These are phyloP conservation scores for Falco novaeseelandiae DNA, from an alignment of 2,797 vertebrate species.

Conservation along the genomic window DNA sequence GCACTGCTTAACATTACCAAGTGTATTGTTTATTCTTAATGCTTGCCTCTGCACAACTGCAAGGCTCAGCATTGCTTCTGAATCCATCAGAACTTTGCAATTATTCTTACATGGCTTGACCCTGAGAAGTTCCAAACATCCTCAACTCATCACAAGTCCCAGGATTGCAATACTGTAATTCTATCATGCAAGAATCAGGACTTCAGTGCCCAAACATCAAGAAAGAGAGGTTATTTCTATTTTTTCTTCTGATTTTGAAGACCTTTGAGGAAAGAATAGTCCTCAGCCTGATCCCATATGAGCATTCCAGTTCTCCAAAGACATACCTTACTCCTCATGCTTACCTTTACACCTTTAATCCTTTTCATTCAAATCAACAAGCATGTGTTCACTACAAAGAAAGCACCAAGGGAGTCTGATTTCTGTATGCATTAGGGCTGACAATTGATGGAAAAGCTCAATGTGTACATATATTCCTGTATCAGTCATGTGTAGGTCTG, in stretches of 20 bases:
- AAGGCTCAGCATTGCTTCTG: background rate
- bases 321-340: background rate
- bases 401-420: background rate
- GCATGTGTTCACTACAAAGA: background rate
- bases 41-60: background rate
- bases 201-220: background rate
- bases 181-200: background rate
- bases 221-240: background rate
- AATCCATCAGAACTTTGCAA: background rate
- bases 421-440: background rate
- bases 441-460: background rate
- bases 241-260: background rate
- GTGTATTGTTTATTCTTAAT: background rate
- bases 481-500: fast-evolving
- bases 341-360: background rate
- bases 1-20: background rate
- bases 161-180: background rate
- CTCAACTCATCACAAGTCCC: background rate
- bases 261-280: background rate
- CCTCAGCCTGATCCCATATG: background rate
- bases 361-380: background rate
- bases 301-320: background rate
- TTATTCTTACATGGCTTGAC: background rate
- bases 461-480: background rate
- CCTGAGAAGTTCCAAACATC: background rate